Evolutionary conservation across 2,113 vertebrate genomes (phyloP).

Genomic region (Marmota monax): DNA sequence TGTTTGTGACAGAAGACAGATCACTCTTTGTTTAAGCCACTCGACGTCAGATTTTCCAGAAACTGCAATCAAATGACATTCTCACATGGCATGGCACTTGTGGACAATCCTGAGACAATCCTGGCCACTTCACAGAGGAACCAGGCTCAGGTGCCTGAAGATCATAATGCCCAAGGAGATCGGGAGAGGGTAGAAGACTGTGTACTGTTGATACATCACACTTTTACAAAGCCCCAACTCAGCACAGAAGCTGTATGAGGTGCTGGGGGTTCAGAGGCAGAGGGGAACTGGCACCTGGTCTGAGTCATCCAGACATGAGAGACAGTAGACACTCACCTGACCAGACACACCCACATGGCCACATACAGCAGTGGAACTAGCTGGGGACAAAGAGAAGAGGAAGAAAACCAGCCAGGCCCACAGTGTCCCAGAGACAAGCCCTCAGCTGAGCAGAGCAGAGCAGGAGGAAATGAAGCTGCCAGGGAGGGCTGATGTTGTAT

Average conservation of each 20-base stretch:
- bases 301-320: background rate
- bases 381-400: background rate
- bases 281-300: background rate
- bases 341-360: background rate
- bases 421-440: background rate
- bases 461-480: background rate
- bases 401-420: background rate
- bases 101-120: background rate
- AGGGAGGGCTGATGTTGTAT: no score
- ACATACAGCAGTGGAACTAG: background rate
- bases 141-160: background rate
- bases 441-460: background rate
- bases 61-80: background rate
- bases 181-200: background rate
- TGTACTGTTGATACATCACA: background rate
- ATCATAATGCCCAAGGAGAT: background rate
- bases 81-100: background rate
- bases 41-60: background rate
- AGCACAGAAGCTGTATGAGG: background rate
- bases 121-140: background rate
- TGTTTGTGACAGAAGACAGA: background rate
- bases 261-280: background rate
- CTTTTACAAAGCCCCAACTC: background rate
- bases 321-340: background rate
- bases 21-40: background rate